Evolutionary conservation across 2,888 invertebrate species (phyloP).

Genomic region (Drosophila basisetae): DNA sequence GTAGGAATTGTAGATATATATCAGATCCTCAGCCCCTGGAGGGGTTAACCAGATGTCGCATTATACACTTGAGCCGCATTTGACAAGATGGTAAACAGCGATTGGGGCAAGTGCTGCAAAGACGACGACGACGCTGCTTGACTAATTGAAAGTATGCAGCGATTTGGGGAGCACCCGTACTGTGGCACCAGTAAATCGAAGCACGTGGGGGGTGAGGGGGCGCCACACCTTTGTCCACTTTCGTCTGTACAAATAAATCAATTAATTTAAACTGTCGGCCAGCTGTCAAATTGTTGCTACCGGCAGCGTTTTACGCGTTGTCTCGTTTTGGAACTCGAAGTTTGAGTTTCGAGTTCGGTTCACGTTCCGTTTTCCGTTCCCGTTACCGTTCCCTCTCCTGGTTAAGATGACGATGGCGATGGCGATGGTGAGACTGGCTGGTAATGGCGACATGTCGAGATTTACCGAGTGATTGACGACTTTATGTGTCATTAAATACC

Average conservation of each 20-base stretch:
- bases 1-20: neutral
- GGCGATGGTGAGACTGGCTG: constrained; percentile 21
- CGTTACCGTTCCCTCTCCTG: neutral
- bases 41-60: constrained; percentile 8
- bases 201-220: constrained; percentile 3
- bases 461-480: constrained; percentile 82
- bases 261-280: constrained; percentile 83
- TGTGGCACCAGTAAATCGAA: too few relatives aligned
- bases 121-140: constrained; percentile 30
- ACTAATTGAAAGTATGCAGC: constrained; percentile 51
- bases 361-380: neutral
- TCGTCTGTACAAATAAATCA: constrained; percentile 72
- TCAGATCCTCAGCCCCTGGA: neutral
- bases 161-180: neutral
- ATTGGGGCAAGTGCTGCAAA: constrained; percentile 39
- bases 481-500: constrained; percentile 82
- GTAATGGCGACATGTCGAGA: constrained; percentile 69
- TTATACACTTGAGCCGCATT: constrained; percentile 47
- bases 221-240: constrained; percentile 54
- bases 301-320: constrained; percentile 66
- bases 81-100: constrained; percentile 66
- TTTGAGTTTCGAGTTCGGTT: constrained; percentile 9
- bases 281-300: constrained; percentile 83
- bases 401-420: constrained; percentile 13
- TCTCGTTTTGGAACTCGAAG: constrained; percentile 14